phyloP scores from a whole-genome alignment of 2,113 vertebrate species.

The Cricetomys ansorgei region DNA sequence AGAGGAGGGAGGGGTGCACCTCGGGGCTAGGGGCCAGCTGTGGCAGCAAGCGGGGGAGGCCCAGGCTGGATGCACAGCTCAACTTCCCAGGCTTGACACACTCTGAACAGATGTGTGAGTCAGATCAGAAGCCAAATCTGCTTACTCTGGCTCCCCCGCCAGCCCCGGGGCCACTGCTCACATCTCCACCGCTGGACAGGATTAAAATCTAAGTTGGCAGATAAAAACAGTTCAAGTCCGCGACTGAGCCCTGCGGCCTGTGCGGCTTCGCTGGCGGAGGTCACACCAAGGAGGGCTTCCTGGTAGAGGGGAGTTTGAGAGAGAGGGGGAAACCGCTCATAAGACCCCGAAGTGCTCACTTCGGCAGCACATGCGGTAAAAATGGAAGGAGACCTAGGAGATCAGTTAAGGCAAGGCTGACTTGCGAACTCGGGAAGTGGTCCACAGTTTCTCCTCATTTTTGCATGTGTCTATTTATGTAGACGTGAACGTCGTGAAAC shows the following conservation, averaged over 20 bases:
- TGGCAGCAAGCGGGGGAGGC: not conserved
- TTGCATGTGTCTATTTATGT: too few species aligned
- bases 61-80: not conserved
- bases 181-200: too few species aligned
- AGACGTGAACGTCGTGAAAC: too few species aligned
- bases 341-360: not conserved
- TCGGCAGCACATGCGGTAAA: not conserved
- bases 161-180: not conserved
- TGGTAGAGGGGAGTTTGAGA: not conserved
- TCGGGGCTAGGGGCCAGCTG: not conserved
- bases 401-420: not conserved
- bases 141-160: slow-evolving; percentile 57
- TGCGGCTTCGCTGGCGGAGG: not conserved
- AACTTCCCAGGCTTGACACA: not conserved
- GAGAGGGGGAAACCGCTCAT: not conserved
- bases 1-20: not conserved
- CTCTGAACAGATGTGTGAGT: slow-evolving; percentile 45
- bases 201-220: slow-evolving; percentile 9
- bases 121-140: slow-evolving; percentile 62
- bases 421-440: not conserved
- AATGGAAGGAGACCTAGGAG: not conserved
- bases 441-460: not conserved
- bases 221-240: not conserved
- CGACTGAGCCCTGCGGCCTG: too few species aligned
- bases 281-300: not conserved